Percentiles rank a stretch among this genome's conserved stretches.
These are phyloP conservation scores for Ahaetulla prasina DNA, from an alignment of 2,113 vertebrate genomes.

Conservation along the genomic window DNA sequence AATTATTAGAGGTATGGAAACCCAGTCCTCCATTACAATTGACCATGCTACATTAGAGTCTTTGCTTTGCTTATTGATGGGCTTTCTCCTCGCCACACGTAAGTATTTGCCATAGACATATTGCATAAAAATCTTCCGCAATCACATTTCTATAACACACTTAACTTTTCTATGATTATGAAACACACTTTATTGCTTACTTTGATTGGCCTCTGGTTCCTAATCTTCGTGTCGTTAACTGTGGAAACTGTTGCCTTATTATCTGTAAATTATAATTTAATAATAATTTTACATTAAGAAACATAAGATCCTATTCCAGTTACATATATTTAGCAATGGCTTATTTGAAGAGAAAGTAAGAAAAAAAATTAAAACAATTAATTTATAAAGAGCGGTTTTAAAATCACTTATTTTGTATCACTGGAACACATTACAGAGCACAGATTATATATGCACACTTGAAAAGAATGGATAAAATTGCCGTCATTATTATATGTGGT, in stretches of 20 bases:
- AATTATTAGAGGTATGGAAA: not conserved
- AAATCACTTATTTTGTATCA: not conserved
- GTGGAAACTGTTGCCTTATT: slow-evolving; percentile 97
- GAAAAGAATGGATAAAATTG: not conserved
- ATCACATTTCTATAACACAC: not conserved
- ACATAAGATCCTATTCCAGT: not conserved
- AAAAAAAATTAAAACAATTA: not conserved
- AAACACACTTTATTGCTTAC: slow-evolving; percentile 72
- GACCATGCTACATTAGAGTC: not conserved
- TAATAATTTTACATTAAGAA: slow-evolving; percentile 47
- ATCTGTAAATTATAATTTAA: slow-evolving; percentile 77
- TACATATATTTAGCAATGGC: slow-evolving; percentile 6
- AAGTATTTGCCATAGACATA: not conserved
- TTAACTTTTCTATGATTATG: not conserved
- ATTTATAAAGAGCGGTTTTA: not conserved
- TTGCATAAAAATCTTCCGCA: not conserved
- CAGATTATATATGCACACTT: not conserved
- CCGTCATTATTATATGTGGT: not conserved
- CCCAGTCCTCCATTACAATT: not conserved
- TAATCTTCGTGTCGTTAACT: slow-evolving; percentile 91
- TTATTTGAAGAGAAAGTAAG: not conserved
- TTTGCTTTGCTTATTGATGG: not conserved
- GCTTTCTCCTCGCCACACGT: not conserved
- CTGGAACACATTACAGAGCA: not conserved
- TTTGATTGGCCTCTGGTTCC: slow-evolving; percentile 98